A percentile compares a stretch with the other conserved stretches of the same genome.
These are phyloP conservation scores for Macropodus opercularis DNA, from an alignment of 2,797 vertebrate genomes.

Conservation along the genomic window DNA sequence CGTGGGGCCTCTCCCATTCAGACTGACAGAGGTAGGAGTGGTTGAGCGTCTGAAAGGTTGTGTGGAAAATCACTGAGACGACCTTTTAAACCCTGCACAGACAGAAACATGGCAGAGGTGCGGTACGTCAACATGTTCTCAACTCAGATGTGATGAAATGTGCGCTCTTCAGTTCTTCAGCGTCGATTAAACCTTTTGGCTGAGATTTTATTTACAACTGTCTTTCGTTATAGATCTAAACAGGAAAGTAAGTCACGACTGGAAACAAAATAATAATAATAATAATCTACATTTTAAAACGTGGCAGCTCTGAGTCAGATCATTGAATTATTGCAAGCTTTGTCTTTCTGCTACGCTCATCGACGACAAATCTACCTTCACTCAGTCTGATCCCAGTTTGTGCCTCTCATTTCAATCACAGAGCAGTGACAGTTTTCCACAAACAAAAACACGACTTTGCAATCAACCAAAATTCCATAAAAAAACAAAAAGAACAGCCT, in stretches of 20 bases:
- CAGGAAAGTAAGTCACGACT: neutral
- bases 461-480: too few species aligned
- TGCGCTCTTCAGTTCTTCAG: neutral
- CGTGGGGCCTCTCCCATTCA: slow-evolving; percentile 33
- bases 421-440: neutral
- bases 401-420: neutral
- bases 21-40: slow-evolving; percentile 71
- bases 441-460: neutral
- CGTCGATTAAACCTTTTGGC: slow-evolving; percentile 5
- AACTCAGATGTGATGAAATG: slow-evolving; percentile 2
- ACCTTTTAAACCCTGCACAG: slow-evolving; percentile 25
- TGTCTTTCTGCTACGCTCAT: neutral
- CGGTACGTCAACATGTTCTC: neutral
- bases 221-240: neutral
- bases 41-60: slow-evolving; percentile 57
- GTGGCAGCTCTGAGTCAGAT: neutral
- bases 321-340: slow-evolving; percentile 52
- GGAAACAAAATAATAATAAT: too few species aligned
- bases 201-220: slow-evolving; percentile 38
- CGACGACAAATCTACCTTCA: neutral
- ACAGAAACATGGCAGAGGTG: slow-evolving; percentile 12
- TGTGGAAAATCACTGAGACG: slow-evolving; percentile 59
- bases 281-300: neutral
- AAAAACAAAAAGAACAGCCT: too few species aligned
- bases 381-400: too few species aligned